Base-by-base conservation (phyloP, 2,888 invertebrate genomes). In the Zele albiditarsus region DNA sequence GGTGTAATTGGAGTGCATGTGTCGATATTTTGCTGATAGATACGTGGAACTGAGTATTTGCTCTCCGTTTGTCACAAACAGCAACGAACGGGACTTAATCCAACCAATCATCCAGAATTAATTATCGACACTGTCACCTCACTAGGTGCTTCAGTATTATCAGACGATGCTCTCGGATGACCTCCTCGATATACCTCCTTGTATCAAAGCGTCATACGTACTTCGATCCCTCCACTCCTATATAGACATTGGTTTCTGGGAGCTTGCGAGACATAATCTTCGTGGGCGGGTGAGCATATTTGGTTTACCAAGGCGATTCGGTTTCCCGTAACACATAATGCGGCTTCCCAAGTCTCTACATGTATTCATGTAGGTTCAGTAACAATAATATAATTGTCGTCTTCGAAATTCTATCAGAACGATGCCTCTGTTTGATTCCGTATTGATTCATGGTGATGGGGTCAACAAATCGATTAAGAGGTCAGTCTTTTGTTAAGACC, bases 261-360 rank as follows among this genome's bases (percentile, higher is more conserved):
- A 62, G 62, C 23, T 46, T 25, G 57, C 62, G n/a, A 14, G 28
- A 62, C 31, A 62, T 62, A 62, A 62, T 28, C 62, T 62, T 62
- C 62, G 31, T n/a, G 20, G 62, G 46, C n/a, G 16, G 46, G 16
- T 46, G 46, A 46, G 46, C n/a, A 62, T 62, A 62, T 62, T 62
- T 5, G 62, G 27, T 62, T 62, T 28, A 27, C 62, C 62, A 28
- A 62, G 31, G 62, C 3, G 62, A 27, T 62, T 58, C 2, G 57
- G 27, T 58, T 62, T 31, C 16, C 20, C 62, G 8, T n/a, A 27
- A 6, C 14, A 60, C 25, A n/a, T 28, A n/a, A 31, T 46, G 46
- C 14, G 46, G 46, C 46, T 46, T 46, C 12, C 46, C 46, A 46
- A n/a, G 46, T 46, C 16, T 46, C 46, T 46, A 3, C 5, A 16